Evolutionary conservation across 2,888 invertebrate species (phyloP), one percentile per base, ranked within the genome.

Genomic region (Agrotis ipsilon): DNA sequence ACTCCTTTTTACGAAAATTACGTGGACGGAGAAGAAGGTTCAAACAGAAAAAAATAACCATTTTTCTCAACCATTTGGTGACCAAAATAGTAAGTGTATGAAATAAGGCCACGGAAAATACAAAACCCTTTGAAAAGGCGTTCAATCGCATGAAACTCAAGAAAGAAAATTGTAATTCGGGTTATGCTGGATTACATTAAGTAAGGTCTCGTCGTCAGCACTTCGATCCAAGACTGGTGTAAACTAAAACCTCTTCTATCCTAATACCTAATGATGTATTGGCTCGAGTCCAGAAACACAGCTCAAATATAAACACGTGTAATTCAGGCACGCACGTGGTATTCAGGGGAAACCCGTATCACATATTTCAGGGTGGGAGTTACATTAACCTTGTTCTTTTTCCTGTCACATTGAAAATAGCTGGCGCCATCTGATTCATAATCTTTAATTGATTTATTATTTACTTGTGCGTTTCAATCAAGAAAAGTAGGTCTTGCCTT

Each of bases 371-470:
- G 45, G n/a, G 3, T 46, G 7, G 51, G 11, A 18, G 11, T 75
- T 39, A 46, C 45, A 9, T 21, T n/a, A 3, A 21, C 45, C 16
- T 14, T 27, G 16, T 11, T 4, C 5, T 59, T 59, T 78, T 58
- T 32, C 72, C 78, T 59, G n/a, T 13, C n/a, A n/a, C n/a, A 14
- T n/a, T 49, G 11, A 48, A 52, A 70, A 52, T 52, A 58, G 39
- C n/a, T 21, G 13, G 43, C 18, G 9, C n/a, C 0, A 39, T 43
- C n/a, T 16, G 16, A 24, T 39, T 39, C 39, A 39, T 9, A 39
- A 39, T 39, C 39, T 39, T 39, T 39, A 11, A 39, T 11, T 39
- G 39, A 39, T 39, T 39, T 39, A 39, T 39, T 11, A 39, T n/a
- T n/a, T n/a, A n/a, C n/a, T n/a, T 39, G 39, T 39, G 39, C 39